phyloP scores from a whole-genome alignment of 1,140 invertebrate genomes.

The Eubasilissa regina region DNA sequence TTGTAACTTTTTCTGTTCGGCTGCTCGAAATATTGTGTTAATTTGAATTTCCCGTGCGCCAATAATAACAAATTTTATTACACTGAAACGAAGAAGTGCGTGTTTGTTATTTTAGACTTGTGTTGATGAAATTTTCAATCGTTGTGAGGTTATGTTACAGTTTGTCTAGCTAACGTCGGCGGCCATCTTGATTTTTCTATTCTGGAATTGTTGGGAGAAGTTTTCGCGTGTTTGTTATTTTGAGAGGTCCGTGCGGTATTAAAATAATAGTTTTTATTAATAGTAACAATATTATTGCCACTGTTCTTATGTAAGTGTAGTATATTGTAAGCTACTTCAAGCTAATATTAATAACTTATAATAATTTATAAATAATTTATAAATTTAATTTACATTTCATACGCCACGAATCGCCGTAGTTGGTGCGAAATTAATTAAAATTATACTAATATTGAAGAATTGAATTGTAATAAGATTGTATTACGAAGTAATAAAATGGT shows the following conservation, averaged over 20 bases:
- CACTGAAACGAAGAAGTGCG: too few relatives aligned
- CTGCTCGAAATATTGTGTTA: background rate
- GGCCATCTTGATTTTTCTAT: conserved; percentile 38
- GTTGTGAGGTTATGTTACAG: conserved; percentile 21
- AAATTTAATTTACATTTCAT: too few relatives aligned
- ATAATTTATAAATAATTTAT: too few relatives aligned
- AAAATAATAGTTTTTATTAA: background rate
- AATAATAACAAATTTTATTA: background rate
- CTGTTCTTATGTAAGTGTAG: too few relatives aligned
- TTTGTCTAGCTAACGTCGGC: background rate
- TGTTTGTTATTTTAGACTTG: conserved; percentile 4
- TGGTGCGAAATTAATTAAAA: too few relatives aligned
- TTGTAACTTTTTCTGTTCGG: background rate
- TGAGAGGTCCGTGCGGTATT: conserved; percentile 13
- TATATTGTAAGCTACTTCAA: too few relatives aligned
- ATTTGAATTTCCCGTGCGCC: background rate
- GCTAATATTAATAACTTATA: too few relatives aligned
- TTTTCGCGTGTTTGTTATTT: conserved; percentile 20
- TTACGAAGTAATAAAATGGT: too few relatives aligned
- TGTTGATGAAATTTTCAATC: conserved; percentile 25
- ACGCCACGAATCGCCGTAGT: too few relatives aligned
- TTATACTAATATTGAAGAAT: too few relatives aligned
- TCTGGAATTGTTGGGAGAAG: background rate
- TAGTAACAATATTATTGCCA: background rate
- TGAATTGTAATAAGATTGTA: too few relatives aligned